These are phyloP conservation scores for Periophthalmodon schlosseri DNA, from an alignment of 2,113 vertebrate genomes.

Conservation along the genomic window DNA sequence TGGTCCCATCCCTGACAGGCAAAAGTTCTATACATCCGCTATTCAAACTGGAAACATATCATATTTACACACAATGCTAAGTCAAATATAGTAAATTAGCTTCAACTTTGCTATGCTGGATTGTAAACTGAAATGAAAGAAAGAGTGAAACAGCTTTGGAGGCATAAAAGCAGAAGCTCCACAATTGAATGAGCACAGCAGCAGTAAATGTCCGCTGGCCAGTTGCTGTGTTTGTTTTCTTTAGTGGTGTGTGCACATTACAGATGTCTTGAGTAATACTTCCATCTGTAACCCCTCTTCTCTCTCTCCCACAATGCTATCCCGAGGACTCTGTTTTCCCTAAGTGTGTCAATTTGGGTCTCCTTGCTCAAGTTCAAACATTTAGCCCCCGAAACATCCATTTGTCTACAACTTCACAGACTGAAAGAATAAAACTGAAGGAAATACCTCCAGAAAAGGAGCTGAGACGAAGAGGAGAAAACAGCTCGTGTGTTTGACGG, in stretches of 20 bases:
- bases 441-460: conserved; percentile 72
- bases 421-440: conserved; percentile 62
- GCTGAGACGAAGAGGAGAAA: conserved; percentile 36
- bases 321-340: conserved; percentile 70
- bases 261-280: conserved; percentile 76
- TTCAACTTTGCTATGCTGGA: not conserved
- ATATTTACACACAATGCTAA: conserved; percentile 5
- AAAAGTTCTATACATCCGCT: conserved; percentile 34
- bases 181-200: conserved; percentile 32
- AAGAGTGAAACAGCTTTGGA: conserved; percentile 27
- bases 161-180: conserved; percentile 24
- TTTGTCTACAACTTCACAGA: conserved; percentile 72
- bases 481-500: conserved; percentile 71
- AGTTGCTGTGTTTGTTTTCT: conserved; percentile 68
- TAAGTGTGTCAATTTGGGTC: conserved; percentile 75
- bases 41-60: conserved; percentile 25
- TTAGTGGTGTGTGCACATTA: conserved; percentile 73
- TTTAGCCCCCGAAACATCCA: conserved; percentile 73
- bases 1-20: conserved; percentile 63
- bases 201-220: conserved; percentile 59
- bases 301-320: conserved; percentile 59
- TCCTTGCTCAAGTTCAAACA: conserved; percentile 80
- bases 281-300: conserved; percentile 72
- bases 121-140: not conserved
- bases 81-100: not conserved